Conservation (phyloP, 2,888 invertebrate genomes). For the Heterodera filipjevi region DNA sequence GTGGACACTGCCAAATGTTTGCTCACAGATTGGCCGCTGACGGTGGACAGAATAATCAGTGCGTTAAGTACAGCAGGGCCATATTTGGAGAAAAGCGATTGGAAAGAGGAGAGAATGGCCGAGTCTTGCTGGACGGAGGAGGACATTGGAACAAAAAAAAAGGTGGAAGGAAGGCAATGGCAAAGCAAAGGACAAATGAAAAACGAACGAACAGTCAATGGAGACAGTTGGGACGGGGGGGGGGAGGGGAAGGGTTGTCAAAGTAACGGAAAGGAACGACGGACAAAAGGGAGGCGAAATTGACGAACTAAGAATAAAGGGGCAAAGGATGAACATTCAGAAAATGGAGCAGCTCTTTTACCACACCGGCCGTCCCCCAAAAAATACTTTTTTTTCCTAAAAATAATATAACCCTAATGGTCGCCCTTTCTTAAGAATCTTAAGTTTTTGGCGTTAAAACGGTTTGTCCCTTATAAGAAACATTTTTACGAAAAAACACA, state of each 20-base stretch:
- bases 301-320: no score
- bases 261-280: not conserved
- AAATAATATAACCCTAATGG: no score
- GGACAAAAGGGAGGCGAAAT: not conserved
- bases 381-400: no score
- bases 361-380: no score
- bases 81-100: slow-evolving; percentile 49
- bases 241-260: not conserved
- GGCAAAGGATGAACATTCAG: no score
- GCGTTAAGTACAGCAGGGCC: slow-evolving; percentile 56
- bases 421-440: no score
- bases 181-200: not conserved
- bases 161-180: not conserved
- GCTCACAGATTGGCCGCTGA: slow-evolving; percentile 56
- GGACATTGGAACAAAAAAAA: no score
- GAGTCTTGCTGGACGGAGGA: slow-evolving; percentile 6
- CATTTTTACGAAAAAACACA: no score
- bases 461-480: no score
- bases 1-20: not conserved
- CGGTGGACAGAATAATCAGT: slow-evolving; percentile 57
- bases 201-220: not conserved
- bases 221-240: not conserved
- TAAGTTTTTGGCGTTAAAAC: no score
- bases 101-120: not conserved
- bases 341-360: no score